Percentiles rank a stretch among this genome's conserved stretches.
Evolutionary conservation across 2,888 invertebrate species (phyloP).

Genomic region (Acleris cristana): DNA sequence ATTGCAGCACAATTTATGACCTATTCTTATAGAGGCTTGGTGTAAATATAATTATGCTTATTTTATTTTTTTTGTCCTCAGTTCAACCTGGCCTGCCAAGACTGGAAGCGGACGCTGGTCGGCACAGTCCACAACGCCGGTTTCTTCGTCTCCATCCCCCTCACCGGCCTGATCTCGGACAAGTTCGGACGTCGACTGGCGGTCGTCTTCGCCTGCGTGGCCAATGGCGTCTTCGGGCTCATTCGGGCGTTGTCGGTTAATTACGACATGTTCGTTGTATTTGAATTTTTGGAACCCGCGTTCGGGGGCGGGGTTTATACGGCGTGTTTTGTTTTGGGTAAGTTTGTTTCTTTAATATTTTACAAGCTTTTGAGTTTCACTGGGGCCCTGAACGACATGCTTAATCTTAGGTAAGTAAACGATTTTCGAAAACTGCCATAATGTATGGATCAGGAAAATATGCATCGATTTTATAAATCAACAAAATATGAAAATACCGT

Average conservation of each 20-base stretch:
- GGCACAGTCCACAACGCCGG: constrained; percentile 90
- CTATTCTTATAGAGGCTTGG: no score
- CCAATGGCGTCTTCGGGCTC: constrained; percentile 82
- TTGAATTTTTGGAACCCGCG: constrained; percentile 85
- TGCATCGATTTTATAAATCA: no score
- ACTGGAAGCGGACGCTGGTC: constrained; percentile 89
- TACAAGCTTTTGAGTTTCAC: no score
- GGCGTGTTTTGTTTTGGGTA: constrained; percentile 85
- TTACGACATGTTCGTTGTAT: constrained; percentile 83
- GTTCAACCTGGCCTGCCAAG: constrained; percentile 87
- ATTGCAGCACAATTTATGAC: no score
- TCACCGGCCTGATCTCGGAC: constrained; percentile 89
- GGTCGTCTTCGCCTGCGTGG: constrained; percentile 81
- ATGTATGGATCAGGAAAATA: no score
- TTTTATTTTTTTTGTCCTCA: constrained; percentile 49
- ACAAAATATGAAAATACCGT: no score
- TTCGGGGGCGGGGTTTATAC: constrained; percentile 84
- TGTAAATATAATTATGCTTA: no score
- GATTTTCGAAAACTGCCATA: no score
- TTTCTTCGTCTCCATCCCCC: constrained; percentile 88
- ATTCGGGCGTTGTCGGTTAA: constrained; percentile 83
- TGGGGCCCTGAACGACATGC: no score
- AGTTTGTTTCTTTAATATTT: constrained; percentile 45
- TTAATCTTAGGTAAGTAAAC: no score
- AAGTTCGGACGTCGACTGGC: constrained; percentile 86